Percentiles rank a stretch among this genome's conserved stretches.
Conservation (phyloP, 2,113 vertebrate species). For the Corydoras maculifer region DNA sequence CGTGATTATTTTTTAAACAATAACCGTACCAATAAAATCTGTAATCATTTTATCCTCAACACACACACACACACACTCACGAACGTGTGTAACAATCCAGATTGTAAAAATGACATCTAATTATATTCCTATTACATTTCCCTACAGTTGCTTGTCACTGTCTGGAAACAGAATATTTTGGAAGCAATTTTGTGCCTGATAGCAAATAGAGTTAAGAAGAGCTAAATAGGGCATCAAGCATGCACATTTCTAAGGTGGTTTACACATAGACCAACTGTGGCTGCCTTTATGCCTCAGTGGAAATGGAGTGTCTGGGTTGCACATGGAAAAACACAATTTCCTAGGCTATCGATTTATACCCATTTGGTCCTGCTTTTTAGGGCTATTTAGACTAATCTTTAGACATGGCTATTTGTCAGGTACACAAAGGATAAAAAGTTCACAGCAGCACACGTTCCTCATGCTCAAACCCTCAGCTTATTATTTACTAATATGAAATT, state of each 20-base stretch:
- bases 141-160: too few species aligned
- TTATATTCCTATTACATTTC: too few species aligned
- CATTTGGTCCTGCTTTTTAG: neutral
- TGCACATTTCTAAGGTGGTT: neutral
- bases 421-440: constrained; percentile 1
- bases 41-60: too few species aligned
- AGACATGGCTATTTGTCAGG: neutral
- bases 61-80: too few species aligned
- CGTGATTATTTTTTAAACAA: too few species aligned
- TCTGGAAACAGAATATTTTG: too few species aligned
- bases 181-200: too few species aligned
- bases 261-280: neutral
- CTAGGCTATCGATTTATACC: neutral
- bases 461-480: constrained; percentile 14
- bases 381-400: constrained; percentile 2
- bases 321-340: neutral
- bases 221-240: neutral
- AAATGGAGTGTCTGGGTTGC: neutral
- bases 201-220: too few species aligned
- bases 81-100: too few species aligned
- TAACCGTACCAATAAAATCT: too few species aligned
- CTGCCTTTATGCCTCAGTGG: constrained; percentile 2
- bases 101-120: too few species aligned
- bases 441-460: neutral
- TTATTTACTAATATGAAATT: constrained; percentile 23